phyloP scores from a whole-genome alignment of 2,797 vertebrate species.

The Anniella stebbinsi region DNA sequence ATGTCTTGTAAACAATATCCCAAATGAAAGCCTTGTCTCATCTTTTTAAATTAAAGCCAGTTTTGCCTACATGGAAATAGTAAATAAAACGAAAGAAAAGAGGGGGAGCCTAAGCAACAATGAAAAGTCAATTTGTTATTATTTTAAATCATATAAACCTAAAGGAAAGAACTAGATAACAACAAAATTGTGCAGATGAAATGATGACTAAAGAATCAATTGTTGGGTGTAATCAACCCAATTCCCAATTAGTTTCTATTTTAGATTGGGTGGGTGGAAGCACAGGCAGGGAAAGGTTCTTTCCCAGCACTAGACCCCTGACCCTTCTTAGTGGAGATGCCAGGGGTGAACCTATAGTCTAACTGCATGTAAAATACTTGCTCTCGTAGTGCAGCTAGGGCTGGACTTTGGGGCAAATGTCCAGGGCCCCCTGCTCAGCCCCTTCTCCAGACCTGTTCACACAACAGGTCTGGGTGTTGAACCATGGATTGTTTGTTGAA shows the following conservation, averaged over 20 bases:
- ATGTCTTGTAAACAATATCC: slow-evolving; percentile 21
- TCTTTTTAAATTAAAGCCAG: slow-evolving; percentile 4
- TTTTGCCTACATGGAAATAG: slow-evolving; percentile 29
- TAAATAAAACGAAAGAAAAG: background rate
- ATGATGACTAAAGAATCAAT: slow-evolving; percentile 37
- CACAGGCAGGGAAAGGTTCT: no score
- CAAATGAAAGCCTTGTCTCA: slow-evolving; percentile 1
- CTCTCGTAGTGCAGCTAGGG: no score
- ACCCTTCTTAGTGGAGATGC: background rate
- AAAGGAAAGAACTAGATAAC: background rate
- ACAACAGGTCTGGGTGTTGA: no score
- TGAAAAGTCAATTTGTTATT: background rate
- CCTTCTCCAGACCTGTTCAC: no score
- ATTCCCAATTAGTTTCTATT: background rate
- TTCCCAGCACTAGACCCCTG: background rate
- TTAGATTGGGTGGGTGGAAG: background rate
- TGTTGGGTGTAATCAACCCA: background rate
- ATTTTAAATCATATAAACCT: slow-evolving; percentile 23
- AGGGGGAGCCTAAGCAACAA: background rate
- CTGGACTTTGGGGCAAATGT: no score
- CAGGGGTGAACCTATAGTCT: background rate
- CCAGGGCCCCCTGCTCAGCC: no score
- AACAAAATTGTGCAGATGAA: slow-evolving; percentile 10
- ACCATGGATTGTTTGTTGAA: no score
- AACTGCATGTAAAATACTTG: background rate